These are phyloP conservation scores for Drosophila ezoana DNA, from an alignment of 2,888 invertebrate species.

Conservation along the genomic window DNA sequence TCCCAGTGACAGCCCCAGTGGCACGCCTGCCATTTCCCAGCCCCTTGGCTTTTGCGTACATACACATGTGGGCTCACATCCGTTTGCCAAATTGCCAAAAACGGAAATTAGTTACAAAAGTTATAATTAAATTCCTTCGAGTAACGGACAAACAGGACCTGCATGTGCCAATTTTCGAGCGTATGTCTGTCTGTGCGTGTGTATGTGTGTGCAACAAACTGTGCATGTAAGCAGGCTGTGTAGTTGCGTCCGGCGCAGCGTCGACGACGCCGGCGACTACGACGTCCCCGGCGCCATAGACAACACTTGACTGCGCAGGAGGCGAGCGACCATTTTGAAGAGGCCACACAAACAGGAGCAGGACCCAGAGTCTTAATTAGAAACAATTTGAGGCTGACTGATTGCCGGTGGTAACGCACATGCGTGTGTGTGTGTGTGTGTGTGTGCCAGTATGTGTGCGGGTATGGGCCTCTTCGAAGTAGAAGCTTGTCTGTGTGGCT, in stretches of 20 bases:
- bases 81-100: conserved; percentile 66
- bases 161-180: conserved; percentile 14
- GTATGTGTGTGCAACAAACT: conserved; percentile 65
- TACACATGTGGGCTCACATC: conserved; percentile 49
- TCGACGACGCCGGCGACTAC: background rate
- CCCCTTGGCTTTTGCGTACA: conserved; percentile 36
- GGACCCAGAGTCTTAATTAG: conserved; percentile 69
- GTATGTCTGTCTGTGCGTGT: conserved; percentile 4
- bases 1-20: conserved; percentile 8
- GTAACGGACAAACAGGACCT: conserved; percentile 43
- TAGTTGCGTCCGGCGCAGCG: conserved; percentile 49
- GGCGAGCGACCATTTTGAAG: conserved; percentile 38
- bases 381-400: conserved; percentile 76
- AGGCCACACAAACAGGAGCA: conserved; percentile 24
- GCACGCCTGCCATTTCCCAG: background rate
- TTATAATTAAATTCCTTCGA: conserved; percentile 78
- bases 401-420: conserved; percentile 54
- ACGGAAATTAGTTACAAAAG: conserved; percentile 80
- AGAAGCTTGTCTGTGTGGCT: conserved; percentile 7
- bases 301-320: conserved; percentile 60
- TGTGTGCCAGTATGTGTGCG: conserved; percentile 10
- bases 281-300: conserved; percentile 30
- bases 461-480: conserved; percentile 1
- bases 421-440: conserved; percentile 3
- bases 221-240: conserved; percentile 68